phyloP scores from a whole-genome alignment of 2,888 invertebrate genomes.

The Epirrita christyi region DNA sequence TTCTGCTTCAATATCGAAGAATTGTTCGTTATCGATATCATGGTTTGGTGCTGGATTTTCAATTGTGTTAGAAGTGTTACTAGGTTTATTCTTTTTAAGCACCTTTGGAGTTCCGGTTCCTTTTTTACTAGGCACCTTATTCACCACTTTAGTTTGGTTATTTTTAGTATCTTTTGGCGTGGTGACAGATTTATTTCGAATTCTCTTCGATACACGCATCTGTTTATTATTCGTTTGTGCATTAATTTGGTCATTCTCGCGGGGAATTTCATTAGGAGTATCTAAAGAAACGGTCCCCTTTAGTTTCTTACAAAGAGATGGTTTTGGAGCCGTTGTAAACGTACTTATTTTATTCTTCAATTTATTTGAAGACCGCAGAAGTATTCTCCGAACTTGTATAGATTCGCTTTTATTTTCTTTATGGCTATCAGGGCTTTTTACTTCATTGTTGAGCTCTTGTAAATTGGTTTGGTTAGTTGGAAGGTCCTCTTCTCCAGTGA shows the following conservation, averaged over 20 bases:
- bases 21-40: neutral
- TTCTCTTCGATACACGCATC: constrained; percentile 31
- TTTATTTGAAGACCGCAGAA: constrained; percentile 59
- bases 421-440: constrained; percentile 32
- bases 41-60: neutral
- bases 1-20: constrained; percentile 51
- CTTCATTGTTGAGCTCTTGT: constrained; percentile 28
- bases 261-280: constrained; percentile 5
- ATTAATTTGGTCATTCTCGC: constrained; percentile 9
- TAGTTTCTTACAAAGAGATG: constrained; percentile 30
- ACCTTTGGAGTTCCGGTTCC: constrained; percentile 1
- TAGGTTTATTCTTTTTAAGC: neutral
- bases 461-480: constrained; percentile 13
- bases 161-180: constrained; percentile 7
- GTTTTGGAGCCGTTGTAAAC: constrained; percentile 13
- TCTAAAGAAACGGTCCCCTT: constrained; percentile 15
- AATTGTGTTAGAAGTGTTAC: neutral
- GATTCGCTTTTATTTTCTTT: constrained; percentile 50
- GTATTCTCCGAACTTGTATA: constrained; percentile 47
- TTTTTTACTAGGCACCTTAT: neutral
- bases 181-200: constrained; percentile 26
- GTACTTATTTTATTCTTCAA: constrained; percentile 27
- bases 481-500: neutral
- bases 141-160: constrained; percentile 2
- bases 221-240: constrained; percentile 9